A percentile compares a stretch with the other conserved stretches of the same genome.
Conservation (phyloP, 2,113 vertebrate species). For the sheep (Ovis aries) region ARS-UI_Ramb_v3.0 NC_056077.1:9121501-9122000, state of each 20-base stretch:
- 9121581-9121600: neutral
- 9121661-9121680: neutral
- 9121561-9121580: neutral
- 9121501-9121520: neutral
- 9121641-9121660: neutral
- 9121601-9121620: neutral
- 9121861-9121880: neutral
- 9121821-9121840: neutral
- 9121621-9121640: neutral
- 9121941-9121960: neutral
- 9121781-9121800: neutral
- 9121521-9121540: neutral
- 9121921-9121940: neutral
- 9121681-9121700: rapidly evolving
- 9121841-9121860: neutral
- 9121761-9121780: neutral
- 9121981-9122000: neutral
- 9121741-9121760: neutral
- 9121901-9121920: neutral
- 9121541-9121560: neutral
- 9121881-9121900: neutral
- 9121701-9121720: neutral
- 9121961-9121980: no score
- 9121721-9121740: neutral
- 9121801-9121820: neutral